phyloP scores from a whole-genome alignment of 35 echinoderm and acorn worm species.

The Hemicentrotus pulcherrimus region DNA sequence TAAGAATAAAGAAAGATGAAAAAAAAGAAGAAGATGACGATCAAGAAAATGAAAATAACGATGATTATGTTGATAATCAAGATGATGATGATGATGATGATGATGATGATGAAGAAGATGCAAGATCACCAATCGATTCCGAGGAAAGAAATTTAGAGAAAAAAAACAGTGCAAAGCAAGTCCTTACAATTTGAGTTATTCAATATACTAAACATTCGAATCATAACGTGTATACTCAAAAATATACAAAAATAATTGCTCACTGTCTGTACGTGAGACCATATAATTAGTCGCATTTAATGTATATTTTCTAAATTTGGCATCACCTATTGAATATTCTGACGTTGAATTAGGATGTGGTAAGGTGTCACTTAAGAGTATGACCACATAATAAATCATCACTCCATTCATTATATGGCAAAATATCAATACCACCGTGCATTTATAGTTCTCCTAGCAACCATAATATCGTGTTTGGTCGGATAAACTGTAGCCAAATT shows the following conservation, averaged over 20 bases:
- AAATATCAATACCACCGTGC: background rate
- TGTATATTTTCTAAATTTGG: background rate
- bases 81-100: no score
- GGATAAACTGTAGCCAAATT: no score
- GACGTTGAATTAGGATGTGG: background rate
- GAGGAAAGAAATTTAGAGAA: no score
- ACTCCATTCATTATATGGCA: background rate
- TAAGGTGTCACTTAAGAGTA: background rate
- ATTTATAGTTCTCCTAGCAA: background rate
- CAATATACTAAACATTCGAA: no score
- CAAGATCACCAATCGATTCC: no score
- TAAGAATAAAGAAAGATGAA: no score
- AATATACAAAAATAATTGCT: background rate
- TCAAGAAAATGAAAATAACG: no score
- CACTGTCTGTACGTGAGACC: background rate
- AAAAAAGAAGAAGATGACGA: no score
- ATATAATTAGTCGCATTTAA: background rate
- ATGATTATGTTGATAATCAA: no score
- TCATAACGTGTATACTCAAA: background rate
- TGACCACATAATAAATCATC: background rate
- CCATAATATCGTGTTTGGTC: no score
- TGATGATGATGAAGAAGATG: background rate
- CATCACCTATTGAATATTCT: background rate
- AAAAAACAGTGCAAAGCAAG: no score
- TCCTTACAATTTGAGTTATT: no score